Percentiles rank a stretch among this genome's conserved stretches.
Conservation (phyloP, 2,888 invertebrate species). For the Epistrophella euchroma region DNA sequence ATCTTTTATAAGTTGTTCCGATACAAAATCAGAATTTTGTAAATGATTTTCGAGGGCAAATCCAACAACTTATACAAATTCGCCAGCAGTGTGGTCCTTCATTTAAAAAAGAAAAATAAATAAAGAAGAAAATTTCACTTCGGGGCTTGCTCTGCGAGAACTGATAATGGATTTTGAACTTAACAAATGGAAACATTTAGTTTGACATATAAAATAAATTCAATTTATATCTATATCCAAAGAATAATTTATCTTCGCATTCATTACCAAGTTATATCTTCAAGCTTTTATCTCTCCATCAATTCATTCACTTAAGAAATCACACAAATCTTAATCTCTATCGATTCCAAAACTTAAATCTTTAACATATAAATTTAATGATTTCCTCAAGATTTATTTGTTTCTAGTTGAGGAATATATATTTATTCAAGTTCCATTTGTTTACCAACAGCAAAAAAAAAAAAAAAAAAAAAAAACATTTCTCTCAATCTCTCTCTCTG, state of each 20-base stretch:
- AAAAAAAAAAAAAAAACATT: not conserved
- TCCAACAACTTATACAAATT: too few species aligned
- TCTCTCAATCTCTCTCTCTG: not conserved
- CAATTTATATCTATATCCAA: not conserved
- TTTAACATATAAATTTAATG: conserved; percentile 21
- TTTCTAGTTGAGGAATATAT: not conserved
- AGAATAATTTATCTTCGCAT: not conserved
- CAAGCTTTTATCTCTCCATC: not conserved
- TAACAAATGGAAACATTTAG: not conserved
- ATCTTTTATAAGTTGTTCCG: too few species aligned
- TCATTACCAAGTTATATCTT: not conserved
- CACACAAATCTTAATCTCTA: conserved; percentile 10
- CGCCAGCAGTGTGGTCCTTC: too few species aligned
- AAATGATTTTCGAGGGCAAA: too few species aligned
- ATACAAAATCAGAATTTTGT: too few species aligned
- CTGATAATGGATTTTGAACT: not conserved
- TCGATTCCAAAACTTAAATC: conserved; percentile 25
- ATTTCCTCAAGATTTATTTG: conserved; percentile 21
- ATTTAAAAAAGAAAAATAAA: too few species aligned
- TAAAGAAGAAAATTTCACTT: not conserved
- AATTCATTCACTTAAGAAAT: conserved; percentile 15
- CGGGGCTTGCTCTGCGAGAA: not conserved
- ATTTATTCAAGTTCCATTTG: conserved; percentile 3
- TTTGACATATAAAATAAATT: conserved; percentile 1
- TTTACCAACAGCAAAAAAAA: not conserved